Evolutionary conservation across 1,140 invertebrate genomes (phyloP).

Genomic region (Hylyphantes graminicola): DNA sequence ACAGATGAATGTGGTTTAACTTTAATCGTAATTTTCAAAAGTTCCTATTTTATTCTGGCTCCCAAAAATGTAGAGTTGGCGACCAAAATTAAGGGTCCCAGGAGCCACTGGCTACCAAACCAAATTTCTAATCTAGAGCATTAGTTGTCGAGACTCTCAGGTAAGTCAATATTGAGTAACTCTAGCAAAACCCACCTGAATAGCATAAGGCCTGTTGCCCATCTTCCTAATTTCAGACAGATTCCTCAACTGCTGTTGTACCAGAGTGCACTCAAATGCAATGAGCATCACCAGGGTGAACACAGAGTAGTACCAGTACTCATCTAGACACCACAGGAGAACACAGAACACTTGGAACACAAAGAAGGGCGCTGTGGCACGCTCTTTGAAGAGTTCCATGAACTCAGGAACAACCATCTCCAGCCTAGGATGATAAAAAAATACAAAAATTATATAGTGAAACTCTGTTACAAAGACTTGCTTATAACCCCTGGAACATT

Average conservation of each 20-base stretch:
- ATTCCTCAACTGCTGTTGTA: conserved; percentile 97
- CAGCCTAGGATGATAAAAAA: conserved; percentile 73
- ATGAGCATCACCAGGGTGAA: conserved; percentile 98
- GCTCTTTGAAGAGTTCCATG: conserved; percentile 94
- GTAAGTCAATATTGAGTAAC: conserved; percentile 29
- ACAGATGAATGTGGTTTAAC: too few relatives aligned
- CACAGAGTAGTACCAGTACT: conserved; percentile 97
- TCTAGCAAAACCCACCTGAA: conserved; percentile 73
- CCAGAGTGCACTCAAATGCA: conserved; percentile 97
- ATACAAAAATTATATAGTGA: neutral
- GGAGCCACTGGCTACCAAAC: too few relatives aligned
- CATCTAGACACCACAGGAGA: conserved; percentile 97
- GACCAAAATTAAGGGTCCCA: too few relatives aligned
- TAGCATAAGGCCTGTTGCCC: conserved; percentile 96
- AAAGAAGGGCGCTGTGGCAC: conserved; percentile 99
- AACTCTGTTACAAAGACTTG: neutral
- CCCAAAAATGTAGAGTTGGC: too few relatives aligned
- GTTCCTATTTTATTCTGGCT: too few relatives aligned
- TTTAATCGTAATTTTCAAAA: too few relatives aligned
- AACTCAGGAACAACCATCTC: conserved; percentile 96
- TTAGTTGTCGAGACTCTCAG: neutral
- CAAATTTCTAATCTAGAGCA: too few relatives aligned
- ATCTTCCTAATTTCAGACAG: conserved; percentile 99
- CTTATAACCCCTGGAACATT: too few relatives aligned
- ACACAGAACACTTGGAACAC: conserved; percentile 96